Percentiles rank a stretch among this genome's conserved stretches.
Conservation (phyloP, 2,797 vertebrate genomes). For the Acanthurus lineatus region DNA sequence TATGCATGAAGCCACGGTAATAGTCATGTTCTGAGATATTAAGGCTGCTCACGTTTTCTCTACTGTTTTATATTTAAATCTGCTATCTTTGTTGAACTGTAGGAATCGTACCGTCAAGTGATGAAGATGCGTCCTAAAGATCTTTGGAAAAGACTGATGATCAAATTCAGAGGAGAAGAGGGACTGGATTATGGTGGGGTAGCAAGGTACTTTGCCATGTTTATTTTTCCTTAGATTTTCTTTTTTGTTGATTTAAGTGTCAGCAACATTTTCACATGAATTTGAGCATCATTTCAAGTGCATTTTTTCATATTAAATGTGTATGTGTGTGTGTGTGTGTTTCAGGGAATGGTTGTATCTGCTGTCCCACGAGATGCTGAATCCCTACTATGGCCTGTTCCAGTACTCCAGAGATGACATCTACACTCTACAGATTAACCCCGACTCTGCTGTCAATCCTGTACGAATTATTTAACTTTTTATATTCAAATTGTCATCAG, state of each 20-base stretch:
- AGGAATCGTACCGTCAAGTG: slow-evolving; percentile 98
- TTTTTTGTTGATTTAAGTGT: too few species aligned
- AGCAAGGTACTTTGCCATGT: slow-evolving; percentile 87
- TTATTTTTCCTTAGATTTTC: not conserved
- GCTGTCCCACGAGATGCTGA: slow-evolving; percentile 98
- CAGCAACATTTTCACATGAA: too few species aligned
- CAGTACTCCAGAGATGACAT: slow-evolving; percentile 98
- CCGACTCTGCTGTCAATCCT: slow-evolving; percentile 97
- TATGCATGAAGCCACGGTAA: not conserved
- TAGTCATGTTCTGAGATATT: not conserved
- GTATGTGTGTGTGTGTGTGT: too few species aligned
- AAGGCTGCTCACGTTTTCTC: too few species aligned
- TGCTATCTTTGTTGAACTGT: slow-evolving; percentile 26
- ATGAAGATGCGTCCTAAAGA: slow-evolving; percentile 99
- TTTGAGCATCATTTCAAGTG: too few species aligned
- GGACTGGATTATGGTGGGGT: slow-evolving; percentile 98
- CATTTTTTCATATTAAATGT: too few species aligned
- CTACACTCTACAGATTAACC: slow-evolving; percentile 98
- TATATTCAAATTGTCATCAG: not conserved
- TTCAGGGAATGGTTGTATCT: slow-evolving; percentile 97
- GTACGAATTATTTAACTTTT: slow-evolving; percentile 66
- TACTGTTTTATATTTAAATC: too few species aligned
- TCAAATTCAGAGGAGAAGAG: slow-evolving; percentile 98
- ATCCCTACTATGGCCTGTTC: slow-evolving; percentile 98
- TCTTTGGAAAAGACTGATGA: slow-evolving; percentile 98